phyloP scores from a whole-genome alignment of 2,888 invertebrate genomes.

The Polyommatus icarus region DNA sequence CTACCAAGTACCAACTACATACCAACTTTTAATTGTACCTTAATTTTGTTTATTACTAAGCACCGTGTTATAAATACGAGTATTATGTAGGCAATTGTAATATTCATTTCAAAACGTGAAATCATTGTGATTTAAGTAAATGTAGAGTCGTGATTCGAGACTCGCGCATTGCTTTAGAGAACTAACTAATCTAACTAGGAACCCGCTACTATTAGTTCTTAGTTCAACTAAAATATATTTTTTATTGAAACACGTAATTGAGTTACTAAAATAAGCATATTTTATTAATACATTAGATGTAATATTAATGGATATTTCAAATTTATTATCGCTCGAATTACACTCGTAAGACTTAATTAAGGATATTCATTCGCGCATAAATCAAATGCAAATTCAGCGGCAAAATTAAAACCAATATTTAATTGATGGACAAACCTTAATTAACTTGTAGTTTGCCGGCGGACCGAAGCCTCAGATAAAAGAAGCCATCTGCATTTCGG shows the following conservation, averaged over 20 bases:
- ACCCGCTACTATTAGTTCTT: not conserved
- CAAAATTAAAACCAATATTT: slow-evolving; percentile 75
- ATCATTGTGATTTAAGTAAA: not conserved
- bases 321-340: slow-evolving; percentile 29
- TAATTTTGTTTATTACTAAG: not conserved
- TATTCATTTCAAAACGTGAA: too few relatives aligned
- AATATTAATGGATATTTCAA: slow-evolving; percentile 26
- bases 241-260: not conserved
- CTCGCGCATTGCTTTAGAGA: not conserved
- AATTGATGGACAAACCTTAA: slow-evolving; percentile 79
- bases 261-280: not conserved
- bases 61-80: not conserved
- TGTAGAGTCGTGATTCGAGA: not conserved
- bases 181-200: not conserved
- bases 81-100: too few relatives aligned
- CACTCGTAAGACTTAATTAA: slow-evolving; percentile 55
- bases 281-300: not conserved
- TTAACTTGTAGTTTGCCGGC: slow-evolving; percentile 76
- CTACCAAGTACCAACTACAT: too few relatives aligned
- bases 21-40: not conserved
- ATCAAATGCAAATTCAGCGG: slow-evolving; percentile 65
- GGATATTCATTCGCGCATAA: slow-evolving; percentile 55
- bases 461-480: slow-evolving; percentile 67
- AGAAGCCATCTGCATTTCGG: slow-evolving; percentile 79
- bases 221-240: not conserved